Base-by-base conservation (phyloP, 2,888 invertebrate genomes). In the Anarsia innoxiella region DNA sequence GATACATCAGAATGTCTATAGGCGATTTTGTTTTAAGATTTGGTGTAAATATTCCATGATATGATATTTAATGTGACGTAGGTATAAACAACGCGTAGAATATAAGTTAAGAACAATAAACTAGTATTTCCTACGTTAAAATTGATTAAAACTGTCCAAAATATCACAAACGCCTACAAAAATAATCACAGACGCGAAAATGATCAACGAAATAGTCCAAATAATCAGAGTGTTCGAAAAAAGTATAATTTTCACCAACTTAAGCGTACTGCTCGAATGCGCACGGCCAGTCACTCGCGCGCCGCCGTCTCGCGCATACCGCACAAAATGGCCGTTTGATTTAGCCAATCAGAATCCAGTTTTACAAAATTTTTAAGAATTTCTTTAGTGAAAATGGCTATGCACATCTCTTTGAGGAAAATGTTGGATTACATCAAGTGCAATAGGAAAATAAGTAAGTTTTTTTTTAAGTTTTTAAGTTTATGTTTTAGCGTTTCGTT, bases 361-460 rank as follows among this genome's bases (percentile, higher is more conserved):
- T 50, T 42, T 37, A 33, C 40, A 42, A 37, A 30, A 14, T 37
- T 41, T 16, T 39, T 19, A 14, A 28, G 12, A 15, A 29, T 16
- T 16, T 16, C 49, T 41, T 36, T 35, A 37, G 36, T 30, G 32
- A 57, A 48, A 40, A 72, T 74, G 74, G 62, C 63, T 27, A 39
- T 56, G 19, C 51, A 63, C 40, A 14, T 27, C 2, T 57, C 59
- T 15, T 38, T 63, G 25, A 47, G 55, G 37, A 67, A 66, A 32
- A 64, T 69, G 53, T 36, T 69, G 38, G 68, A 66, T 32, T 61
- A 58, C 36, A 43, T 62, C 1, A 65, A 61, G 37, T 44, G 52
- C 6, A 67, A 70, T 49, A 44, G 66, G 39, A 64, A 49, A 37
- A 69, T 73, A 40, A 61, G 74, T 74, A 56, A 74, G 74, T 73